Percentiles rank a stretch among this genome's conserved stretches.
These are phyloP conservation scores for Tachycineta bicolor DNA, from an alignment of 2,113 vertebrate species.

Conservation along the genomic window DNA sequence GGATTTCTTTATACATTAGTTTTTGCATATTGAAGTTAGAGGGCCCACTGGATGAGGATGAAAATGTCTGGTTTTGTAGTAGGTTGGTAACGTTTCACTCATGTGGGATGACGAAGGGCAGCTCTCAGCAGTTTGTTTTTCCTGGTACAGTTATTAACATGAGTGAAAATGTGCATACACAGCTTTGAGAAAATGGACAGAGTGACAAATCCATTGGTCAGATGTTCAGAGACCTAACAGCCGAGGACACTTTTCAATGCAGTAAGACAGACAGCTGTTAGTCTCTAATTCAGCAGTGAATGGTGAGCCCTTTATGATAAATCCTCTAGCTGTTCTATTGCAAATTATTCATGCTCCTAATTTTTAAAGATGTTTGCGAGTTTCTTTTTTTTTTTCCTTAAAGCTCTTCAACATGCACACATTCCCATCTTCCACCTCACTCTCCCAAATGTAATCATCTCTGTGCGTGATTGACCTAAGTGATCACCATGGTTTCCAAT, in stretches of 20 bases:
- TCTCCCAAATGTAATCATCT: constrained; percentile 15
- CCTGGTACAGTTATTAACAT: neutral
- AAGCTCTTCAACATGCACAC: neutral
- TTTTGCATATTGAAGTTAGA: neutral
- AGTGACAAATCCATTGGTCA: neutral
- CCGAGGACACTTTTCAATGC: neutral
- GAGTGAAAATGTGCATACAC: neutral
- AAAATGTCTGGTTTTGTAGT: neutral
- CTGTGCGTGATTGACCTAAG: constrained; percentile 23
- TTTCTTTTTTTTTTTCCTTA: neutral
- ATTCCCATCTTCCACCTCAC: neutral
- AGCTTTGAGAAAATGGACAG: neutral
- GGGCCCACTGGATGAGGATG: neutral
- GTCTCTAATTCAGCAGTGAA: neutral
- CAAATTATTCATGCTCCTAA: neutral
- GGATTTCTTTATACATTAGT: neutral
- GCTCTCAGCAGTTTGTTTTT: neutral
- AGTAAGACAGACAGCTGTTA: neutral
- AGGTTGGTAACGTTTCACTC: neutral
- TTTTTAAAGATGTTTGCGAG: neutral
- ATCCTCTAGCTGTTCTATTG: neutral
- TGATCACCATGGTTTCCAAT: constrained; percentile 48
- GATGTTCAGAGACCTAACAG: neutral
- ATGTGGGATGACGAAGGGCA: neutral
- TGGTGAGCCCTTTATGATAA: neutral